phyloP scores from a whole-genome alignment of 1,140 invertebrate species.

The Microplitis demolitor region DNA sequence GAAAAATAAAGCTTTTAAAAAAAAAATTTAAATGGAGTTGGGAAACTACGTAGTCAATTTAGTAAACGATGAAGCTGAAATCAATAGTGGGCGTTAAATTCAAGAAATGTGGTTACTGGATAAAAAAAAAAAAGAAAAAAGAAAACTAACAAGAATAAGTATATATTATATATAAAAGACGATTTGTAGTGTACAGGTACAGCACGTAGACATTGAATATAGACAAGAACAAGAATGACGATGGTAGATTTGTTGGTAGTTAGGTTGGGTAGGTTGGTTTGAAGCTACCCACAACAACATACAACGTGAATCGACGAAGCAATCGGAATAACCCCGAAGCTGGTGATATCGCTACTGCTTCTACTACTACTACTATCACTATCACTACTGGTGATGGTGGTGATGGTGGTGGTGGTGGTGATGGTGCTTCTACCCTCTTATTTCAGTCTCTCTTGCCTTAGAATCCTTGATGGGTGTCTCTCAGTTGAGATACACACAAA shows the following conservation, averaged over 20 bases:
- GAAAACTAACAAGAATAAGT: not conserved
- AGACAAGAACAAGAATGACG: not conserved
- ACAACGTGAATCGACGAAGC: constrained; percentile 1
- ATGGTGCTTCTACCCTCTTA: not conserved
- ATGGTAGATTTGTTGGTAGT: too few relatives aligned
- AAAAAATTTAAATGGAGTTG: not conserved
- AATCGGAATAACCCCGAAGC: not conserved
- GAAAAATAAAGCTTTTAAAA: not conserved
- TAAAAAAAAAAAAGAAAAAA: constrained; percentile 4
- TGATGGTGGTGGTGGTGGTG: not conserved
- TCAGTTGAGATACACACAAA: too few relatives aligned
- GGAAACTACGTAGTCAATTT: constrained; percentile 29
- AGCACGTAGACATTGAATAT: not conserved
- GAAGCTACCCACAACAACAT: not conserved
- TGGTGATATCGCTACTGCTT: too few relatives aligned
- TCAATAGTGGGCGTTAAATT: constrained; percentile 30
- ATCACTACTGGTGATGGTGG: too few relatives aligned
- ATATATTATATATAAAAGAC: not conserved
- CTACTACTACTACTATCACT: too few relatives aligned
- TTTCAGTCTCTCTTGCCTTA: not conserved
- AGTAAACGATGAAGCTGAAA: constrained; percentile 21
- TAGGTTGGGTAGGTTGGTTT: not conserved
- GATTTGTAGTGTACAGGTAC: not conserved
- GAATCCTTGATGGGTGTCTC: not conserved
- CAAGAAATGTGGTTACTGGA: constrained; percentile 15